Conservation (phyloP, 2,797 vertebrate genomes). For the Microctenopoma lineatum region DNA sequence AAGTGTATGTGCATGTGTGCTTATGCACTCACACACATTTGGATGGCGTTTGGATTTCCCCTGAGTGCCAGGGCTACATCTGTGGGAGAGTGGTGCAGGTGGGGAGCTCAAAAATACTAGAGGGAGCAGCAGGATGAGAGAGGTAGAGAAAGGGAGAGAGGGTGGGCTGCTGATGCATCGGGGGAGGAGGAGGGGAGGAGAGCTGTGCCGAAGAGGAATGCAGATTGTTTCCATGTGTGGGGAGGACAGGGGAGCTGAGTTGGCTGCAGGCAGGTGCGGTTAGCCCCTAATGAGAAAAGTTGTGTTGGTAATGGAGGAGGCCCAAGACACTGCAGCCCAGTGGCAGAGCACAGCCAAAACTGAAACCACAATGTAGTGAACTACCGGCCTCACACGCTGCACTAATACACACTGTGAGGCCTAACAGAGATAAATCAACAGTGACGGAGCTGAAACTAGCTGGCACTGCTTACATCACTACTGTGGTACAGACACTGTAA, state of each 20-base stretch:
- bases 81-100: slow-evolving; percentile 78
- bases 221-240: slow-evolving; percentile 83
- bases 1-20: slow-evolving; percentile 49
- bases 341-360: slow-evolving; percentile 75
- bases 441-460: slow-evolving; percentile 70
- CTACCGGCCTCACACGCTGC: slow-evolving; percentile 76
- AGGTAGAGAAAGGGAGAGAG: slow-evolving; percentile 43
- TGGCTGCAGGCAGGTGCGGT: slow-evolving; percentile 82
- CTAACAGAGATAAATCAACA: slow-evolving; percentile 76
- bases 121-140: slow-evolving; percentile 67
- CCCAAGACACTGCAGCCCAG: slow-evolving; percentile 79
- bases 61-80: slow-evolving; percentile 76
- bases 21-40: slow-evolving; percentile 52
- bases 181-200: slow-evolving; percentile 36
- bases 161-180: slow-evolving; percentile 58
- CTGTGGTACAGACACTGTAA: slow-evolving; percentile 72
- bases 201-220: slow-evolving; percentile 72
- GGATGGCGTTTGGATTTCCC: slow-evolving; percentile 65
- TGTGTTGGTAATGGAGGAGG: slow-evolving; percentile 82
- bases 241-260: slow-evolving; percentile 73
- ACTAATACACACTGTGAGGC: slow-evolving; percentile 74
- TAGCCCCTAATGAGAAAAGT: slow-evolving; percentile 84
- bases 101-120: slow-evolving; percentile 68
- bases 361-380: slow-evolving; percentile 78
- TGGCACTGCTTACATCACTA: slow-evolving; percentile 66